Conservation (phyloP, 2,888 invertebrate genomes). For the Zygogramma bicolorata region DNA sequence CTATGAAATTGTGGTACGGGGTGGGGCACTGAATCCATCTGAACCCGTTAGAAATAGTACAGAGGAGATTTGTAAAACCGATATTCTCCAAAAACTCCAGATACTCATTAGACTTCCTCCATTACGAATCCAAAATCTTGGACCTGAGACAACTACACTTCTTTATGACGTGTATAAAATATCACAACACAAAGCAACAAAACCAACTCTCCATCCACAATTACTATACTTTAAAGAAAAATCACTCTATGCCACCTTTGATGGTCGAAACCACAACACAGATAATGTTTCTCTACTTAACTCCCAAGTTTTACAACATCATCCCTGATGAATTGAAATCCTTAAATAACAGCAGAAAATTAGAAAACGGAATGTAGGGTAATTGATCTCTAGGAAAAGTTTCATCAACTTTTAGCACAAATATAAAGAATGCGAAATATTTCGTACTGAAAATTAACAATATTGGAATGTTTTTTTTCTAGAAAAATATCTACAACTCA, state of each 20-base stretch:
- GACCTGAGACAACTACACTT: too few relatives aligned
- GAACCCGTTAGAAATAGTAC: neutral
- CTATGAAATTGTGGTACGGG: neutral
- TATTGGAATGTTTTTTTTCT: conserved; percentile 49
- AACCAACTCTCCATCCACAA: neutral
- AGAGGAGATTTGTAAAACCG: neutral
- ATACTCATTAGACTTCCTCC: too few relatives aligned
- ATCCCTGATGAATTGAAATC: neutral
- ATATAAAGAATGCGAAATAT: too few relatives aligned
- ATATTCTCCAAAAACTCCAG: too few relatives aligned
- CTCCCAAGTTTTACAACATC: neutral
- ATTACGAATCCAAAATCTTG: too few relatives aligned
- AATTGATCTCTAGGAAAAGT: too few relatives aligned
- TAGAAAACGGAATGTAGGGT: too few relatives aligned
- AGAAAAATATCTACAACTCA: conserved; percentile 73
- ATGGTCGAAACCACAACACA: neutral
- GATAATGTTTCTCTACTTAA: neutral
- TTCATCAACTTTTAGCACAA: too few relatives aligned
- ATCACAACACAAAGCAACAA: neutral
- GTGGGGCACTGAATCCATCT: too few relatives aligned
- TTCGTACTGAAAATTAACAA: neutral
- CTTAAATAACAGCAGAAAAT: too few relatives aligned
- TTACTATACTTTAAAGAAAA: neutral
- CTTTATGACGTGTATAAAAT: neutral
- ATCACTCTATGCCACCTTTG: neutral